Percentiles rank a stretch among this genome's conserved stretches.
These are phyloP conservation scores for Tryphoninae sp. DNA, from an alignment of 2,888 invertebrate genomes.

Conservation along the genomic window DNA sequence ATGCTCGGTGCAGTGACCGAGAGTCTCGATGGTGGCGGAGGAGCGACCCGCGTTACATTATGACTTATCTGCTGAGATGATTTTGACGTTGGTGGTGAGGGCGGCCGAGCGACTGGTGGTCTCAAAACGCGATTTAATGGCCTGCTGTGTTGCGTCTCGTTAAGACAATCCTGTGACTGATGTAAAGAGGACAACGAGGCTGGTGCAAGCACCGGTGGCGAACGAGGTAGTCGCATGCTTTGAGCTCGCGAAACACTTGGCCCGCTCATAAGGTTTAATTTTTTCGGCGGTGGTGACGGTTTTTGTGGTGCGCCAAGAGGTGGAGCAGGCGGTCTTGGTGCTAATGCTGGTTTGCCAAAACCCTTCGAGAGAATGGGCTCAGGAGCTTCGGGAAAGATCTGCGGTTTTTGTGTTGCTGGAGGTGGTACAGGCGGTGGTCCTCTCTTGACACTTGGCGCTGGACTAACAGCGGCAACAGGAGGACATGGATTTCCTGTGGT, in stretches of 20 bases:
- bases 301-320: slow-evolving; percentile 78
- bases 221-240: slow-evolving; percentile 92
- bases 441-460: slow-evolving; percentile 81
- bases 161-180: slow-evolving; percentile 83
- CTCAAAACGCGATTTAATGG: slow-evolving; percentile 82
- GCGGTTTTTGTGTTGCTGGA: slow-evolving; percentile 85
- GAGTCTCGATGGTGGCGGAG: slow-evolving; percentile 71
- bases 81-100: slow-evolving; percentile 82
- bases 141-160: slow-evolving; percentile 76
- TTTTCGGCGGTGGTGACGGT: slow-evolving; percentile 87
- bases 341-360: slow-evolving; percentile 90
- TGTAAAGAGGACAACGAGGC: slow-evolving; percentile 82
- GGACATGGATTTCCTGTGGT: slow-evolving; percentile 58
- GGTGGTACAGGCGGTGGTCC: slow-evolving; percentile 93
- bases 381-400: slow-evolving; percentile 82
- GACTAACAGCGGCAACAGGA: slow-evolving; percentile 57
- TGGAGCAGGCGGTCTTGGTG: slow-evolving; percentile 90
- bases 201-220: slow-evolving; percentile 83
- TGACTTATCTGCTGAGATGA: slow-evolving; percentile 34
- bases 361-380: slow-evolving; percentile 71
- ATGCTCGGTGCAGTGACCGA: slow-evolving; percentile 76
- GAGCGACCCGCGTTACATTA: slow-evolving; percentile 38
- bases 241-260: slow-evolving; percentile 89
- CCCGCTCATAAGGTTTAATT: slow-evolving; percentile 81
- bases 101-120: slow-evolving; percentile 84